phyloP scores from a whole-genome alignment of 1,140 invertebrate species.

The Hyposmocoma kahamanoa region DNA sequence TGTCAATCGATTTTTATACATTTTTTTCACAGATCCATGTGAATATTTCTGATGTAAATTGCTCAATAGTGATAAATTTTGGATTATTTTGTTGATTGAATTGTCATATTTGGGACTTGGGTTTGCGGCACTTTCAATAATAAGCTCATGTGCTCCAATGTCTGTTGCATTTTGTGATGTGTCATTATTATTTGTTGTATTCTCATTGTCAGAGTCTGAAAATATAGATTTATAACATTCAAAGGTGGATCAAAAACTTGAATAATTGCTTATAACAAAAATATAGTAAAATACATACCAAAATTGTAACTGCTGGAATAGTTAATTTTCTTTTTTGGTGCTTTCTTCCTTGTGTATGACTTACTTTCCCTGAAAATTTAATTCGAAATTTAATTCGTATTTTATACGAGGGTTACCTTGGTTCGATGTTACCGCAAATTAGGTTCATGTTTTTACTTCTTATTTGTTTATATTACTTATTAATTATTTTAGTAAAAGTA shows the following conservation, averaged over 20 bases:
- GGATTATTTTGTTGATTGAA: conserved; percentile 47
- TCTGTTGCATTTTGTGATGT: conserved; percentile 28
- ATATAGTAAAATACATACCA: conserved; percentile 27
- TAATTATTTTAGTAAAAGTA: no score
- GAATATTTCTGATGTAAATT: neutral
- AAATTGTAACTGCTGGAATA: conserved; percentile 29
- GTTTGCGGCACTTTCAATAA: conserved; percentile 36
- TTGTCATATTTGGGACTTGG: conserved; percentile 26
- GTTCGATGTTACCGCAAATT: no score
- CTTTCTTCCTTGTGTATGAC: conserved; percentile 27
- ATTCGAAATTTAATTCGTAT: no score
- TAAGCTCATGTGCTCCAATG: conserved; percentile 37
- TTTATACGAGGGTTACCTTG: no score
- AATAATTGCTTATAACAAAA: no score
- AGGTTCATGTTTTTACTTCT: no score
- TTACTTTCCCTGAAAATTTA: conserved; percentile 31
- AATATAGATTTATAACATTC: conserved; percentile 14
- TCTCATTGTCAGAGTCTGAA: conserved; percentile 58
- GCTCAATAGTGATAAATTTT: conserved; percentile 25
- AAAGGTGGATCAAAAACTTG: no score
- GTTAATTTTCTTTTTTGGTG: conserved; percentile 29
- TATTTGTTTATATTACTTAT: no score
- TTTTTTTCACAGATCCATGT: neutral
- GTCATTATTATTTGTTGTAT: conserved; percentile 19
- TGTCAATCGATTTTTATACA: conserved; percentile 17